Evolutionary conservation across 2,113 vertebrate species (phyloP).

Genomic region (Sialia sialis): DNA sequence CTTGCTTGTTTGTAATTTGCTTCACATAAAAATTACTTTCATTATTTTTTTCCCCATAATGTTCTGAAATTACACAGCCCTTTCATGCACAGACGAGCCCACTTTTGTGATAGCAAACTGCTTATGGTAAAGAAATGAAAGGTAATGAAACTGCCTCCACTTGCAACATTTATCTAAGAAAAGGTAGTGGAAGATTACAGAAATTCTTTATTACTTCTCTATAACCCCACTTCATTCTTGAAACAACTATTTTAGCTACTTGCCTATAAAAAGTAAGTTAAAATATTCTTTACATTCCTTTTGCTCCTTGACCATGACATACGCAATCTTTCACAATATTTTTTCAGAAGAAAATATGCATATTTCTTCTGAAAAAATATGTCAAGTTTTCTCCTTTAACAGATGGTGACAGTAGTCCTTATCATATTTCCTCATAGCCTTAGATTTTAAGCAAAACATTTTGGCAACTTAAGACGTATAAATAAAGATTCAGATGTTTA

Average conservation of each 20-base stretch:
- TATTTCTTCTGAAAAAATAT: neutral
- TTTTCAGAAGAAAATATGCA: constrained; percentile 15
- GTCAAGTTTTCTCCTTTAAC: constrained; percentile 12
- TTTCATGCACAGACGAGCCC: neutral
- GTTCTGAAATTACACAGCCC: neutral
- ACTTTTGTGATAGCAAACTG: neutral
- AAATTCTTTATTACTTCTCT: neutral
- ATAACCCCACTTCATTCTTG: neutral
- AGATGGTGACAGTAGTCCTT: constrained; percentile 38
- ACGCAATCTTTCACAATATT: constrained; percentile 22
- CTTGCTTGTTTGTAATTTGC: constrained; percentile 19
- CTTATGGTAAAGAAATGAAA: neutral
- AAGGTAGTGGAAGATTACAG: neutral
- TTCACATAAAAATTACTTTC: neutral
- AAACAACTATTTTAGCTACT: neutral
- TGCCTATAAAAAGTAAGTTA: neutral
- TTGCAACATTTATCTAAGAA: neutral
- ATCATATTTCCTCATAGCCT: constrained; percentile 11
- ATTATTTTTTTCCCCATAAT: neutral
- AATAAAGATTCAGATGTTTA: constrained; percentile 46
- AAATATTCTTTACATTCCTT: neutral
- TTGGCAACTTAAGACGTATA: constrained; percentile 34
- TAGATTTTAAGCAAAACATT: constrained; percentile 27
- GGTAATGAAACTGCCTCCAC: neutral
- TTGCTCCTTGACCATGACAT: constrained; percentile 4